phyloP scores from a whole-genome alignment of 2,888 invertebrate species.

The Piscicola geometra region DNA sequence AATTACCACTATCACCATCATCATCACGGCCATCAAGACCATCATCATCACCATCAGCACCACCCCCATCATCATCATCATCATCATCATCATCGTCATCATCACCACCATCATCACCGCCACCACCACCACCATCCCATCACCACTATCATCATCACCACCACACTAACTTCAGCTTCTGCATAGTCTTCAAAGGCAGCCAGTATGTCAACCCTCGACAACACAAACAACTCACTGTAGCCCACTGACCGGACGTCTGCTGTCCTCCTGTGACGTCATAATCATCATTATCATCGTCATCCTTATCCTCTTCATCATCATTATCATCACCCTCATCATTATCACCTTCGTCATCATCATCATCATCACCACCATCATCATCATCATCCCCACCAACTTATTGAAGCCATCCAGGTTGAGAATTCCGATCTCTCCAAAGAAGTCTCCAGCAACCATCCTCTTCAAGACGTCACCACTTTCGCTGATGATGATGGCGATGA shows the following conservation, averaged over 20 bases:
- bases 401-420: slow-evolving; percentile 16
- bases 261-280: slow-evolving; percentile 67
- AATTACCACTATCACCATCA: not conserved
- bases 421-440: slow-evolving; percentile 14
- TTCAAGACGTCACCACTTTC: slow-evolving; percentile 1
- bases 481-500: not conserved
- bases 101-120: slow-evolving; percentile 29
- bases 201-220: slow-evolving; percentile 86
- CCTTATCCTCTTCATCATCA: slow-evolving; percentile 22
- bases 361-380: slow-evolving; percentile 20
- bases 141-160: not conserved
- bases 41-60: not conserved
- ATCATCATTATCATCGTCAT: slow-evolving; percentile 27
- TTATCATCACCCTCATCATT: slow-evolving; percentile 1
- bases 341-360: slow-evolving; percentile 17
- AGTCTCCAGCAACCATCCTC: slow-evolving; percentile 1
- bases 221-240: slow-evolving; percentile 86
- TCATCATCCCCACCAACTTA: slow-evolving; percentile 15
- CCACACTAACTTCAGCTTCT: slow-evolving; percentile 69
- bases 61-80: slow-evolving; percentile 32
- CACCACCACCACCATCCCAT: slow-evolving; percentile 23
- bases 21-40: not conserved
- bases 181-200: slow-evolving; percentile 95
- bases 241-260: slow-evolving; percentile 93
- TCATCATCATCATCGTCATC: slow-evolving; percentile 32